Conservation (phyloP, 2,888 invertebrate species). For the Campopleginae sp. region DNA sequence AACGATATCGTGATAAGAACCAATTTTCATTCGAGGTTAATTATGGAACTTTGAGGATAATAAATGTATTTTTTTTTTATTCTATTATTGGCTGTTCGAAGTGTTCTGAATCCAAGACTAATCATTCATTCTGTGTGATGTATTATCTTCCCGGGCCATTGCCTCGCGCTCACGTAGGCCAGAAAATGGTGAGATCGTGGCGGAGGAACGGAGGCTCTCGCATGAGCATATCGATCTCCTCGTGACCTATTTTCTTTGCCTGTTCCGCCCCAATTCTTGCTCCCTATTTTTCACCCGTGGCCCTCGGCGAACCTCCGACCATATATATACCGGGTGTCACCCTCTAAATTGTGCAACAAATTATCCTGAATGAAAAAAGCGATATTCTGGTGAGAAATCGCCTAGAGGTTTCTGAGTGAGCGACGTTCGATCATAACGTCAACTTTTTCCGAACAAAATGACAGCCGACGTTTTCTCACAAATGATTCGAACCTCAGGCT, state of each 20-base stretch:
- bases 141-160: constrained; percentile 29
- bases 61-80: constrained; percentile 41
- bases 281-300: constrained; percentile 53
- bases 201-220: constrained; percentile 27
- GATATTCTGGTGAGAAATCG: not conserved
- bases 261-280: constrained; percentile 57
- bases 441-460: not conserved
- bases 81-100: constrained; percentile 6
- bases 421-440: not conserved
- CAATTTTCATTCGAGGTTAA: constrained; percentile 27
- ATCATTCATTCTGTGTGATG: constrained; percentile 29
- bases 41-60: constrained; percentile 40
- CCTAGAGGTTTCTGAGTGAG: not conserved
- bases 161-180: constrained; percentile 31
- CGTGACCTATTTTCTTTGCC: constrained; percentile 61
- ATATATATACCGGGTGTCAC: constrained; percentile 17
- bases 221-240: constrained; percentile 55
- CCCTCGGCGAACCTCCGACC: constrained; percentile 14
- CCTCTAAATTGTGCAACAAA: not conserved
- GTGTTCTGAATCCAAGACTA: constrained; percentile 34
- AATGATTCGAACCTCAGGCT: not conserved
- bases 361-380: not conserved
- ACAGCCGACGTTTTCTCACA: not conserved
- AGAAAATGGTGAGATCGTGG: constrained; percentile 45
- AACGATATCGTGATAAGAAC: constrained; percentile 32